Base-by-base conservation (phyloP, 2,797 vertebrate genomes). In the Nannoperca australis region DNA sequence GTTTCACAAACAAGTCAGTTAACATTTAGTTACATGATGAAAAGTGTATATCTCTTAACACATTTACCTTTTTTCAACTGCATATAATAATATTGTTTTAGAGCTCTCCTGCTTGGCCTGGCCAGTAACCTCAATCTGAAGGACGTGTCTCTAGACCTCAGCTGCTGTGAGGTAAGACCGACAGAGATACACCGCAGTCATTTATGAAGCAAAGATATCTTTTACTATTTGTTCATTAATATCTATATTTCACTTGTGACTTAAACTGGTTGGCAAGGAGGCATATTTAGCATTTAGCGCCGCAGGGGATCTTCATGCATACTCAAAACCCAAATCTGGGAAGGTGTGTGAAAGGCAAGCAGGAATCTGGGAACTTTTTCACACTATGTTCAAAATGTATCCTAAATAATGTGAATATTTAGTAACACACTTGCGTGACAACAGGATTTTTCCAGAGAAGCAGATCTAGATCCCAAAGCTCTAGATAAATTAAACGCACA, bases 71-170 rank as follows among this genome's bases (percentile, higher is more conserved):
- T 38, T 60, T 73, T 58, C 38, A 18, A 61, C 30, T 73, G 0
- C 4, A 11, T 67, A 15, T 69, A 12, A 65, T 53, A 0, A 22
- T 60, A 3, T 56, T 64, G 20, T 58, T 90, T 65, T 87, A 99
- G 98, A 94, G 97, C 98, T 0, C 96, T 99, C 63, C 94, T 99
- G 62, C 93, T 99, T 49, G 98, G 98, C 81, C 95, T 99, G 92
- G 97, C 97, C 87, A 97, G 97, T 92, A 99, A 99, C 86, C 95
- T 95, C 85, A 97, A 91, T 85, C 80, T 99, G 85, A 97, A 96
- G 89, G 97, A 97, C 5, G 97, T 99, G 59, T 96, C 97, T 73
- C 90, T 99, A 34, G 98, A 99, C 92, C 96, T 99, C 86, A 99
- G 97, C 95, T 97, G 93, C 93, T 99, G 98, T 88, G 98, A 99